Percentiles rank a stretch among this genome's conserved stretches.
phyloP scores from a whole-genome alignment of 2,113 vertebrate species.

The Colaptes auratus region DNA sequence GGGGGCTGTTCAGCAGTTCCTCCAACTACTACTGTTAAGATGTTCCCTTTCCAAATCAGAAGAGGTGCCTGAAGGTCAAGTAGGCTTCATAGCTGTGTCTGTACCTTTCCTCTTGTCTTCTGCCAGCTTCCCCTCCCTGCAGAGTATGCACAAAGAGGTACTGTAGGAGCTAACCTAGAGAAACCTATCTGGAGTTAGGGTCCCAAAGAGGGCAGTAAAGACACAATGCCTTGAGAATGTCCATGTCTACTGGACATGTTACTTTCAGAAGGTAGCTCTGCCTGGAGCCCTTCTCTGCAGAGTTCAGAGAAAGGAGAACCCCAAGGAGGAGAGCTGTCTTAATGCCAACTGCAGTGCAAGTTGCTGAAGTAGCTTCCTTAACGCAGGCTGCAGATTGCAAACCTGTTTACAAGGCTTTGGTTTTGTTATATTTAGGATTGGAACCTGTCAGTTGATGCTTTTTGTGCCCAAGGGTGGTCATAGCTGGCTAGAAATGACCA shows the following conservation, averaged over 20 bases:
- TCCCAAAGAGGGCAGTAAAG: not conserved
- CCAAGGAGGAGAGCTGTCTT: not conserved
- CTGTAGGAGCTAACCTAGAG: not conserved
- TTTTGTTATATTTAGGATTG: constrained; percentile 2
- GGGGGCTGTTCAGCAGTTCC: not conserved
- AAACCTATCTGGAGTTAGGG: not conserved
- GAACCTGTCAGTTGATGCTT: not conserved
- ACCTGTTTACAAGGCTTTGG: constrained; percentile 33
- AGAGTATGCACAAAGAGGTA: not conserved
- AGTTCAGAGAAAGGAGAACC: not conserved
- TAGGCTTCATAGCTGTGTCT: accelerated
- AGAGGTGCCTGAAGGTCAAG: not conserved
- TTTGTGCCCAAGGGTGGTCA: not conserved
- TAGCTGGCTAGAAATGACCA: not conserved
- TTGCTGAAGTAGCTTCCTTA: not conserved
- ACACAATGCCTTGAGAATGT: not conserved
- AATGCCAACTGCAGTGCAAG: not conserved
- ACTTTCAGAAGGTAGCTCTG: not conserved
- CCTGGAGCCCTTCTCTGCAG: not conserved
- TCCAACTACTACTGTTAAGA: not conserved
- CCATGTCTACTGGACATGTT: not conserved
- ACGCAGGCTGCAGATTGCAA: not conserved
- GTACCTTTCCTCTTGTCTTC: not conserved
- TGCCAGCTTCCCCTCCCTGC: not conserved
- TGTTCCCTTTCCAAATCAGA: not conserved